Evolutionary conservation across 2,888 invertebrate species (phyloP).

Genomic region (Leptinotarsa haldemani): DNA sequence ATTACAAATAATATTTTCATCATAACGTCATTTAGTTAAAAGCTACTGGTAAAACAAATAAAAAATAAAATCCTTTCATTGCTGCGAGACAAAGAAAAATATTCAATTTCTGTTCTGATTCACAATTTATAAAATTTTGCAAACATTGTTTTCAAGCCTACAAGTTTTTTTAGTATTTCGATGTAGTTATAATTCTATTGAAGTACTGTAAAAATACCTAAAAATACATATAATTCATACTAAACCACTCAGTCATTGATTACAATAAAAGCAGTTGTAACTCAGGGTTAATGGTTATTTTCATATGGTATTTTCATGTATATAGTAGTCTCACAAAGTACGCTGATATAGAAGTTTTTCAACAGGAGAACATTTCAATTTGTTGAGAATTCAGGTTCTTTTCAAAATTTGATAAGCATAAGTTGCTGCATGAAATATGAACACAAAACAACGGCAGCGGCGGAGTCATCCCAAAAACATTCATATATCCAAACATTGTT

Average conservation of each 20-base stretch:
- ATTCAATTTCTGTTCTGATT: background rate
- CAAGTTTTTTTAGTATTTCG: background rate
- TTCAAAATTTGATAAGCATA: no score
- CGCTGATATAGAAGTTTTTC: no score
- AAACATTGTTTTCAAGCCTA: no score
- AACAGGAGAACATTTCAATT: no score
- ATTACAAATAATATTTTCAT: conserved; percentile 40
- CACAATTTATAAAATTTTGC: background rate
- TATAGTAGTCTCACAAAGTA: background rate
- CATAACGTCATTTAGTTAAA: conserved; percentile 38
- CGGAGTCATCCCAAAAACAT: no score
- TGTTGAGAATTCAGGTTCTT: no score
- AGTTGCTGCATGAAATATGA: no score
- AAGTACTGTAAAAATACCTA: no score
- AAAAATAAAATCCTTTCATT: conserved; percentile 12
- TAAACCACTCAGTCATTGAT: conserved; percentile 5
- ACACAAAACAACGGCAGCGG: no score
- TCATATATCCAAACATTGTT: no score
- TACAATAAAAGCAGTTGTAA: background rate
- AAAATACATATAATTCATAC: background rate
- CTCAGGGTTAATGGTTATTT: background rate
- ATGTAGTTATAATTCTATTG: background rate
- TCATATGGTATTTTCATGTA: background rate
- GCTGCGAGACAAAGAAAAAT: background rate
- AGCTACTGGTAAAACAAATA: conserved; percentile 31